Evolutionary conservation across 2,797 vertebrate species (phyloP).

Genomic region (Podarcis lilfordi): DNA sequence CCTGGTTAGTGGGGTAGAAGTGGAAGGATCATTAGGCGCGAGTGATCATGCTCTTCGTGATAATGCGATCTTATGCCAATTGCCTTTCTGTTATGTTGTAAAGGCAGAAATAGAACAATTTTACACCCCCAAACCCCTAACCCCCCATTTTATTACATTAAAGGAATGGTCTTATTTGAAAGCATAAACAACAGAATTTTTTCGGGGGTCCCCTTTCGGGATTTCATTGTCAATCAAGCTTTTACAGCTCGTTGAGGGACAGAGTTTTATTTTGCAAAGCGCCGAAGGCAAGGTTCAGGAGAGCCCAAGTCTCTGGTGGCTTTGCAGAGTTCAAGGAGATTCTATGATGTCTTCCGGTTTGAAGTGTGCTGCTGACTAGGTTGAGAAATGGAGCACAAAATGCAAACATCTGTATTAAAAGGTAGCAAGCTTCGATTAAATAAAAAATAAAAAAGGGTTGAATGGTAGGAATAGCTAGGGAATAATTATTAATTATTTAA

Average conservation of each 20-base stretch:
- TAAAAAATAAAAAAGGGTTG: background rate
- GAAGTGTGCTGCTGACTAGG: fast-evolving
- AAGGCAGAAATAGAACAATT: constrained; percentile 20
- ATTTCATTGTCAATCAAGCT: constrained; percentile 59
- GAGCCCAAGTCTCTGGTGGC: background rate
- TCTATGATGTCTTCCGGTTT: fast-evolving
- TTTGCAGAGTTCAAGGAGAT: background rate
- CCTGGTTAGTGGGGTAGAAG: too few relatives aligned
- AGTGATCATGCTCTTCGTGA: too few relatives aligned
- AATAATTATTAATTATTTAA: background rate
- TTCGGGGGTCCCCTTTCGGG: constrained; percentile 26
- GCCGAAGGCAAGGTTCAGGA: background rate
- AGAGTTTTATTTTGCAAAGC: background rate
- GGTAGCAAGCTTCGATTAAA: background rate
- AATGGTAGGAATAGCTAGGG: background rate
- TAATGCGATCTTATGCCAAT: background rate
- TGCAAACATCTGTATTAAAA: background rate
- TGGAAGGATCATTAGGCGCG: too few relatives aligned
- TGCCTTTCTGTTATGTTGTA: background rate
- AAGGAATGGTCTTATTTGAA: constrained; percentile 52
- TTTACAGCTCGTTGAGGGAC: constrained; percentile 30
- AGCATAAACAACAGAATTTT: constrained; percentile 31
- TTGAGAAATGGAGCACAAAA: background rate
- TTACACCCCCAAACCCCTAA: too few relatives aligned
- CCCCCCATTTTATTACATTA: constrained; percentile 44